Conservation (phyloP, 1,140 invertebrate genomes). For the Drosophila gunungcola region DNA sequence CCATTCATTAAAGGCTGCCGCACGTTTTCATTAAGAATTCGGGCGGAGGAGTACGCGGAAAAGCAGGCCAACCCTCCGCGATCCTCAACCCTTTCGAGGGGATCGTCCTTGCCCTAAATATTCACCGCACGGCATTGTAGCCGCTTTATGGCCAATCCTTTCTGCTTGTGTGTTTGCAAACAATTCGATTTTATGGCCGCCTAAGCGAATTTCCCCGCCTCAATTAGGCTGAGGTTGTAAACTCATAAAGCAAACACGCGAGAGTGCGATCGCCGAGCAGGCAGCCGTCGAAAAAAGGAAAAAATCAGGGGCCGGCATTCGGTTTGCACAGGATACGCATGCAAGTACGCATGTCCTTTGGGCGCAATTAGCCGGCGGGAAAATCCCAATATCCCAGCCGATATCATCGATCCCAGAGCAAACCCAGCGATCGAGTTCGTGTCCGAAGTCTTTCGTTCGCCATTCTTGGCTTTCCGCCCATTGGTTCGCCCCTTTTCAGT, state of each 20-base stretch:
- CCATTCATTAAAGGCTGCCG: slow-evolving; percentile 41
- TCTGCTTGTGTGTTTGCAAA: slow-evolving; percentile 77
- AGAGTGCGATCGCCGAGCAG: slow-evolving; percentile 40
- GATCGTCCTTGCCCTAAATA: slow-evolving; percentile 79
- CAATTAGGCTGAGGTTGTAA: slow-evolving; percentile 84
- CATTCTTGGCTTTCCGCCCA: slow-evolving; percentile 50
- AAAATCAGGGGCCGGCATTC: slow-evolving; percentile 20
- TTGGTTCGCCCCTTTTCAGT: slow-evolving; percentile 40
- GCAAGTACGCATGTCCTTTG: slow-evolving; percentile 42
- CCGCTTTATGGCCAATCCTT: slow-evolving; percentile 69
- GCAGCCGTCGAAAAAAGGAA: slow-evolving; percentile 15
- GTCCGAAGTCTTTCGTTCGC: slow-evolving; percentile 74
- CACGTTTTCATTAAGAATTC: slow-evolving; percentile 67
- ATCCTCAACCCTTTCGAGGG: slow-evolving; percentile 52
- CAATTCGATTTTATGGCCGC: slow-evolving; percentile 75
- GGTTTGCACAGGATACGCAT: slow-evolving; percentile 45
- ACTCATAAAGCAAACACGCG: slow-evolving; percentile 76
- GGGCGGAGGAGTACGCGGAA: slow-evolving; percentile 56
- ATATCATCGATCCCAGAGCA: slow-evolving; percentile 11
- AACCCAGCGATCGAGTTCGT: slow-evolving; percentile 54
- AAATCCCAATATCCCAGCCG: slow-evolving; percentile 39
- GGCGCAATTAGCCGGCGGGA: slow-evolving; percentile 72
- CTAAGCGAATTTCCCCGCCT: slow-evolving; percentile 83
- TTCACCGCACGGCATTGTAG: slow-evolving; percentile 80
- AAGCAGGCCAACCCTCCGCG: slow-evolving; percentile 17